A percentile compares a stretch with the other conserved stretches of the same genome.
These are phyloP conservation scores for Siderastrea siderea DNA, from an alignment of 92 coral and sea anemone species.

Conservation along the genomic window DNA sequence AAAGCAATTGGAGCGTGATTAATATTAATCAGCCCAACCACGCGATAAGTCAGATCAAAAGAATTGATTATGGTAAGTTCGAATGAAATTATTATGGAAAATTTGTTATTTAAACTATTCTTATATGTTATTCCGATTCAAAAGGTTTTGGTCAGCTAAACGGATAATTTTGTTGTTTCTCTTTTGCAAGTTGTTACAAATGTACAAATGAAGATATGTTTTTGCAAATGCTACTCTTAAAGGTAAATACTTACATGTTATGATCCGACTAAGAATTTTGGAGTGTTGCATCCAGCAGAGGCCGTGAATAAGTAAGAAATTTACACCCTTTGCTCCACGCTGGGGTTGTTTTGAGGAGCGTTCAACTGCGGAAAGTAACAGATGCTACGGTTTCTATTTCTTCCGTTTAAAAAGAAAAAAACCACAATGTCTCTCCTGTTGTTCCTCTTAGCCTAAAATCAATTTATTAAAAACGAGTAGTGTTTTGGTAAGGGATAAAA, in stretches of 20 bases:
- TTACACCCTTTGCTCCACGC: constrained; percentile 40
- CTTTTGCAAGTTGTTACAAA: neutral
- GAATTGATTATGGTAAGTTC: constrained; percentile 34
- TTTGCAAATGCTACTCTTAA: neutral
- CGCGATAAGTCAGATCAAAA: constrained; percentile 36
- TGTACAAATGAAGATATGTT: neutral
- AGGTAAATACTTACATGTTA: neutral
- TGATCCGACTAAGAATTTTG: neutral
- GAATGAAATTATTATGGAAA: neutral
- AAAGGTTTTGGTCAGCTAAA: neutral
- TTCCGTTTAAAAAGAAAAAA: neutral
- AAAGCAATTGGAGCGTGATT: constrained; percentile 18
- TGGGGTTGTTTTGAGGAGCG: constrained; percentile 32
- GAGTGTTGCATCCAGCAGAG: constrained; percentile 34
- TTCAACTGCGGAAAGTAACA: constrained; percentile 24
- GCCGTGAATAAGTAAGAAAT: constrained; percentile 10
- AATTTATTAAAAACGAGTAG: neutral
- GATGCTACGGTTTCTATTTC: constrained; percentile 25
- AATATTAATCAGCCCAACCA: constrained; percentile 34
- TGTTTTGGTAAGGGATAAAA: neutral
- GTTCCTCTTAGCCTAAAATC: constrained; percentile 5
- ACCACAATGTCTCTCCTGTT: constrained; percentile 1
- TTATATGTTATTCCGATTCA: neutral
- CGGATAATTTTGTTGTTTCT: neutral
- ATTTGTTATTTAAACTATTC: neutral